Evolutionary conservation across 2,888 invertebrate species (phyloP).

Genomic region (Emmelina monodactyla): DNA sequence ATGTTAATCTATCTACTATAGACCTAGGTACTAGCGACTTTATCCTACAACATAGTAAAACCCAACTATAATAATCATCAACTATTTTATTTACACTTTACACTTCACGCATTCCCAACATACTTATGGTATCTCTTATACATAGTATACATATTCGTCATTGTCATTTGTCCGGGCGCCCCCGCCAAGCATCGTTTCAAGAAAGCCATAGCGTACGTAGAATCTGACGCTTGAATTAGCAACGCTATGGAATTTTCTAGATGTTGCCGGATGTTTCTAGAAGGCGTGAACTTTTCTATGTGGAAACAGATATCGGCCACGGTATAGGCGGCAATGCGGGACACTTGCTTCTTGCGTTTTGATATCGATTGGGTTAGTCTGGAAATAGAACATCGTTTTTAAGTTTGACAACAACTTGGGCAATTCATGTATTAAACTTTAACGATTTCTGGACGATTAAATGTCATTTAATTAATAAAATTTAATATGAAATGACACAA

Average conservation of each 20-base stretch:
- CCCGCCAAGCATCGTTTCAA: constrained; percentile 42
- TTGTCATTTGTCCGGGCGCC: constrained; percentile 38
- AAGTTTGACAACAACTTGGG: too few species aligned
- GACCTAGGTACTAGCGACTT: too few species aligned
- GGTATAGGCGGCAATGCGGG: constrained; percentile 47
- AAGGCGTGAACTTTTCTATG: constrained; percentile 36
- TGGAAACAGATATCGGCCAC: constrained; percentile 45
- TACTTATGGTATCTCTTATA: constrained; percentile 60
- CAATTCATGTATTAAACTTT: too few species aligned
- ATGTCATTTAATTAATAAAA: too few species aligned
- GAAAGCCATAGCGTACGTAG: constrained; percentile 43
- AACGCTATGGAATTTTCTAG: constrained; percentile 43
- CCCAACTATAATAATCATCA: too few species aligned
- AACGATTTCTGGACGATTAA: too few species aligned
- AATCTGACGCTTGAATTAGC: constrained; percentile 43
- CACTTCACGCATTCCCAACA: constrained; percentile 39
- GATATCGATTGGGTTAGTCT: constrained; percentile 51
- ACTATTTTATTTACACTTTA: not conserved
- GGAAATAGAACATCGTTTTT: constrained; percentile 23
- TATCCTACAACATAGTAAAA: too few species aligned
- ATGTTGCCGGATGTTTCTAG: constrained; percentile 40
- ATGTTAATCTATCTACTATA: too few species aligned
- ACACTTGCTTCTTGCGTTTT: constrained; percentile 48
- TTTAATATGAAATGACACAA: too few species aligned
- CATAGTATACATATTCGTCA: constrained; percentile 45